Evolutionary conservation across 2,797 vertebrate species (phyloP).

Genomic region (Pteropus rufus): DNA sequence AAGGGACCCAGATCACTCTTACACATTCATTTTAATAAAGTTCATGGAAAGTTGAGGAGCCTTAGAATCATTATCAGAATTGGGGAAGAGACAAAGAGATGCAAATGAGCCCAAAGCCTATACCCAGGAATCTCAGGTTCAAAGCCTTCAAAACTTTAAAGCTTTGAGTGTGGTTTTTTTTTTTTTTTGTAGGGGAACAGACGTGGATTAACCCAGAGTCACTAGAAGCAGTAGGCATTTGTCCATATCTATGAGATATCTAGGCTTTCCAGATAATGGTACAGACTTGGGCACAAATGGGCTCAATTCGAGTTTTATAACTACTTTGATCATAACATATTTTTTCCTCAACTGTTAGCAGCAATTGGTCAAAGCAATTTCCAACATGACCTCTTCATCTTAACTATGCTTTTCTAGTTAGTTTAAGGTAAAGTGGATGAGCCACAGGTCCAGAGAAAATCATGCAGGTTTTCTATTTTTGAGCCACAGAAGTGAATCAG

Average conservation of each 20-base stretch:
- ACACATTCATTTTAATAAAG: slow-evolving; percentile 62
- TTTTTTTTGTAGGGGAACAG: slow-evolving; percentile 54
- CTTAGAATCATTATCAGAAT: slow-evolving; percentile 56
- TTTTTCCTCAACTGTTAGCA: background rate
- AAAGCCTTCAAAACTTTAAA: slow-evolving; percentile 41
- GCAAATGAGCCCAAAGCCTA: slow-evolving; percentile 53
- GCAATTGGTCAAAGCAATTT: background rate
- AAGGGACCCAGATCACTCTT: background rate
- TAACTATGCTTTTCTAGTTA: background rate
- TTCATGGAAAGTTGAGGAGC: slow-evolving; percentile 69
- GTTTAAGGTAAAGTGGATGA: background rate
- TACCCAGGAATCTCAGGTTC: background rate
- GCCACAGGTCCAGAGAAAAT: background rate
- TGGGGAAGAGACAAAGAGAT: slow-evolving; percentile 52
- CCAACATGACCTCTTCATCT: background rate
- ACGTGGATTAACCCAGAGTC: slow-evolving; percentile 39
- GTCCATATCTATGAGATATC: slow-evolving; percentile 61
- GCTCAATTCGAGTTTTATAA: slow-evolving; percentile 39
- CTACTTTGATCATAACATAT: background rate
- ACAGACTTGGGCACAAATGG: slow-evolving; percentile 20
- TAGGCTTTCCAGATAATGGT: slow-evolving; percentile 62
- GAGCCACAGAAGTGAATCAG: background rate
- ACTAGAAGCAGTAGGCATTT: slow-evolving; percentile 54
- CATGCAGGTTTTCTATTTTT: background rate
- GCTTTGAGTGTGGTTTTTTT: background rate